Evolutionary conservation across 2,797 vertebrate genomes (phyloP).

Genomic region (Ictinia mississippiensis): DNA sequence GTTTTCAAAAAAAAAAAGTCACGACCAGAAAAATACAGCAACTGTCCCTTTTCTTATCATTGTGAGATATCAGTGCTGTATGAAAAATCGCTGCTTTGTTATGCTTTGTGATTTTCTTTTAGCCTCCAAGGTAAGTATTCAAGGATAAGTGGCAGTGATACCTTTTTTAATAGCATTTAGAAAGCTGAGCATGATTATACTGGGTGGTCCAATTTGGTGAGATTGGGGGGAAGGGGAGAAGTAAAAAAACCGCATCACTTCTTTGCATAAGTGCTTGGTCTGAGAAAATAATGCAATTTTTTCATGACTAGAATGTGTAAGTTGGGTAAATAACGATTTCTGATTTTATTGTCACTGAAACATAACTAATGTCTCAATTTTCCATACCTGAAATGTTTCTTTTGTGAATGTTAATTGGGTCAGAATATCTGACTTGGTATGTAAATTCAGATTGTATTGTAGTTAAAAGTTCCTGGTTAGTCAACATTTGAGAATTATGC

Average conservation of each 20-base stretch:
- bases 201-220: not conserved
- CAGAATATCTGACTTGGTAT: not conserved
- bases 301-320: not conserved
- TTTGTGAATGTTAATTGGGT: not conserved
- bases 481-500: not conserved
- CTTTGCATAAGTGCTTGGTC: not conserved
- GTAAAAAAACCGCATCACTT: no score
- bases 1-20: not conserved
- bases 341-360: not conserved
- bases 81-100: not conserved
- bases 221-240: accelerated
- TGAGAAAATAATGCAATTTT: not conserved
- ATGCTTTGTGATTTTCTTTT: not conserved
- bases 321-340: not conserved
- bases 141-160: not conserved
- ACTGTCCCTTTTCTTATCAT: not conserved
- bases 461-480: not conserved
- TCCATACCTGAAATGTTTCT: not conserved
- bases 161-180: not conserved
- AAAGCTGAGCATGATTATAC: not conserved
- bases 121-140: not conserved
- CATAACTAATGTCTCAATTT: not conserved
- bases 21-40: not conserved
- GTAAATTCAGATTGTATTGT: not conserved
- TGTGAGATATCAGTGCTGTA: not conserved